Percentiles rank a stretch among this genome's conserved stretches.
phyloP scores from a whole-genome alignment of 2,797 vertebrate species.

The Anguilla obscura region DNA sequence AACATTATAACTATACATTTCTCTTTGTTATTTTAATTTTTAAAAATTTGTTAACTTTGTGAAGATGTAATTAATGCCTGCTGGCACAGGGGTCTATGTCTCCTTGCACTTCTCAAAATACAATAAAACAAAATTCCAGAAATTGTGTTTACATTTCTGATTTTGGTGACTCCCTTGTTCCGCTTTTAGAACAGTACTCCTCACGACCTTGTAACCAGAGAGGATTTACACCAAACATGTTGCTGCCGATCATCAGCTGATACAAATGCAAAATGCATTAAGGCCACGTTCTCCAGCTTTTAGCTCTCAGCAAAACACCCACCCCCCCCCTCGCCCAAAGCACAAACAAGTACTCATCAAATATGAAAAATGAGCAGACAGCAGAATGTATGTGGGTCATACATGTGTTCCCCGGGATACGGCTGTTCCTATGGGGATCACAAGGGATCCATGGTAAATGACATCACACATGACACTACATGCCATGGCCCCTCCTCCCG shows the following conservation, averaged over 20 bases:
- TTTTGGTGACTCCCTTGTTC: too few species aligned
- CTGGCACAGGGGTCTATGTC: too few species aligned
- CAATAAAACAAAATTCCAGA: too few species aligned
- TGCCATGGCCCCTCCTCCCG: neutral
- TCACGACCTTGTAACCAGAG: too few species aligned
- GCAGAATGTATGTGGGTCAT: neutral
- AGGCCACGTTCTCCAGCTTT: neutral
- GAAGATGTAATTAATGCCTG: too few species aligned
- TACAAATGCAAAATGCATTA: neutral
- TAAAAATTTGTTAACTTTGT: too few species aligned
- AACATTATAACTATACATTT: too few species aligned
- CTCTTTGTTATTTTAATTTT: too few species aligned
- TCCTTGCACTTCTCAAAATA: too few species aligned
- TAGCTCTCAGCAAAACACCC: neutral
- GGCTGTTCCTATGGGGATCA: neutral
- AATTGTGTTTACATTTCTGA: too few species aligned
- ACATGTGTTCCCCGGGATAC: neutral
- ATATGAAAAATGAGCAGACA: neutral
- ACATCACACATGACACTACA: neutral
- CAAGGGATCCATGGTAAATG: slow-evolving; percentile 9
- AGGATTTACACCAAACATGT: too few species aligned
- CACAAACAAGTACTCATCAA: neutral
- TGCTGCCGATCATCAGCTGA: neutral
- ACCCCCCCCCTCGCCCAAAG: neutral
- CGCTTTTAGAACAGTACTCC: too few species aligned